Percentiles rank a stretch among this genome's conserved stretches.
These are phyloP conservation scores for Diacarnus erythraeanus DNA, from an alignment of 37 sponge, comb jelly and placozoan genomes.

Conservation along the genomic window DNA sequence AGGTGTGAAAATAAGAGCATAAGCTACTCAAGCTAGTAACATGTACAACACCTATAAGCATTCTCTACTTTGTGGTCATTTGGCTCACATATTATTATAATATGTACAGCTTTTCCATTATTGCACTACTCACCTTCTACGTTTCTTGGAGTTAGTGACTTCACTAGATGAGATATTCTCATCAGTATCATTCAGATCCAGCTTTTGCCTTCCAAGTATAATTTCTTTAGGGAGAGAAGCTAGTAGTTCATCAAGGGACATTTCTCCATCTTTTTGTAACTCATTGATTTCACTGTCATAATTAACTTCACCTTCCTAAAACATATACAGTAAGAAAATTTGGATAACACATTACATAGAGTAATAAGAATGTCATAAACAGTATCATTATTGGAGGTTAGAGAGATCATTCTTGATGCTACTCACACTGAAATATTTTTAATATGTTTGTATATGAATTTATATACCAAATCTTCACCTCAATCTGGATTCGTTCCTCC, in stretches of 20 bases:
- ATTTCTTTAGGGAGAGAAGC: conserved; percentile 79
- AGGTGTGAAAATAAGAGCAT: too few species aligned
- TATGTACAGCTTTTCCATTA: too few species aligned
- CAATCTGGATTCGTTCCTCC: conserved; percentile 48
- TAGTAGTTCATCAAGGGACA: conserved; percentile 80
- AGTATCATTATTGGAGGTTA: not conserved
- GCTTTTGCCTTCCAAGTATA: conserved; percentile 8
- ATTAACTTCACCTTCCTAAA: conserved; percentile 51
- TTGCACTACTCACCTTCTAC: not conserved
- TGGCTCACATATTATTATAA: too few species aligned
- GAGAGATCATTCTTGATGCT: not conserved
- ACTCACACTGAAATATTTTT: not conserved
- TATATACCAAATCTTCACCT: not conserved
- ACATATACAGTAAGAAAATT: not conserved
- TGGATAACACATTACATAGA: not conserved
- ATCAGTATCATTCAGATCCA: too few species aligned
- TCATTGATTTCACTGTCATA: conserved; percentile 71
- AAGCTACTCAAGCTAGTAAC: too few species aligned
- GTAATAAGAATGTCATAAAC: not conserved
- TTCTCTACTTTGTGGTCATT: too few species aligned
- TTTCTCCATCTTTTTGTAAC: conserved; percentile 82
- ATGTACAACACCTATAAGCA: too few species aligned
- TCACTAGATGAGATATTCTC: too few species aligned
- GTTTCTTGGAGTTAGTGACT: not conserved
- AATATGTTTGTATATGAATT: not conserved